Evolutionary conservation across 2,888 invertebrate species (phyloP).

Genomic region (Trachelus tabidus): DNA sequence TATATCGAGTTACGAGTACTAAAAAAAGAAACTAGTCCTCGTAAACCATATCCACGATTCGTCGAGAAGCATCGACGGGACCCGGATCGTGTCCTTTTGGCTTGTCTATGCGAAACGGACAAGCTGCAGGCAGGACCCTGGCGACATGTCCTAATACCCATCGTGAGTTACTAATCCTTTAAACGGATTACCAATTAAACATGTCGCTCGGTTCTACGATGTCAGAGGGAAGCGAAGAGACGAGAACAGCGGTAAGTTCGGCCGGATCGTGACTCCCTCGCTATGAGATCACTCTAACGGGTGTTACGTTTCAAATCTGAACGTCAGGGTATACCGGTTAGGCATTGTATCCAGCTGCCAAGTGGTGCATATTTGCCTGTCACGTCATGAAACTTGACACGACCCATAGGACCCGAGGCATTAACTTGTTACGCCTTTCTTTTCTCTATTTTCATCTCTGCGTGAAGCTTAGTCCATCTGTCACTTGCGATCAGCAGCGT

Average conservation of each 20-base stretch:
- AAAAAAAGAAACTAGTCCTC: neutral
- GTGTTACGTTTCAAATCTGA: constrained; percentile 55
- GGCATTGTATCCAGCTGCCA: constrained; percentile 42
- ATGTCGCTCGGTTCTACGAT: constrained; percentile 43
- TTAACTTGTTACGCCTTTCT: constrained; percentile 31
- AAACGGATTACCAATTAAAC: constrained; percentile 66
- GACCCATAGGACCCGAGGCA: constrained; percentile 25
- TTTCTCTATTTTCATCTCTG: constrained; percentile 23
- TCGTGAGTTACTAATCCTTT: constrained; percentile 64
- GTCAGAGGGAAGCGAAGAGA: constrained; percentile 8
- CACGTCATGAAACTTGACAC: constrained; percentile 43
- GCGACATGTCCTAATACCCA: constrained; percentile 60
- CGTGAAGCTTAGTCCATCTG: constrained; percentile 31
- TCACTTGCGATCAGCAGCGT: constrained; percentile 29
- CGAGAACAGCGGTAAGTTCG: neutral
- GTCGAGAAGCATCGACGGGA: neutral
- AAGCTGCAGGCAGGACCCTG: constrained; percentile 50
- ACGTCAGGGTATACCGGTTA: constrained; percentile 35
- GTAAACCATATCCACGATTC: neutral
- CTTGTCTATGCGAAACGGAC: constrained; percentile 57
- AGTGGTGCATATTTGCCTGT: constrained; percentile 45
- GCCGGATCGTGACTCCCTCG: constrained; percentile 19
- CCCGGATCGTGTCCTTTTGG: constrained; percentile 41
- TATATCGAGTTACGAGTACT: neutral
- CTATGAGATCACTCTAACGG: constrained; percentile 34